These are phyloP conservation scores for Plebejus anna DNA, from an alignment of 2,888 invertebrate genomes.

Conservation along the genomic window DNA sequence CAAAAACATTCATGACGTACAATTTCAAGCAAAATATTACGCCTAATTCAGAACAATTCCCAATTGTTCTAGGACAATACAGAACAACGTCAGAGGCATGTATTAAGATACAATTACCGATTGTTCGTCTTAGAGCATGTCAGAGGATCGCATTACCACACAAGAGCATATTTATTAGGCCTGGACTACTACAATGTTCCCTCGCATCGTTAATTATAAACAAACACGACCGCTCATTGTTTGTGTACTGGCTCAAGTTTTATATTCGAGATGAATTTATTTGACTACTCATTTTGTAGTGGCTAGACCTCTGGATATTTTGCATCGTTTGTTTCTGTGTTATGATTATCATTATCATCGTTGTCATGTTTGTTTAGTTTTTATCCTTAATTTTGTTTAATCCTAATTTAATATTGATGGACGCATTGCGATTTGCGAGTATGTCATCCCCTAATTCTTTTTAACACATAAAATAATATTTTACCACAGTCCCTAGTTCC, in stretches of 20 bases:
- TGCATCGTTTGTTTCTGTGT: neutral
- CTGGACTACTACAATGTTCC: conserved; percentile 61
- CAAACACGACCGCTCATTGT: conserved; percentile 56
- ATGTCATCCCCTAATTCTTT: no score
- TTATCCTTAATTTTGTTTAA: neutral
- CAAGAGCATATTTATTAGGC: conserved; percentile 67
- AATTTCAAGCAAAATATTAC: conserved; percentile 12
- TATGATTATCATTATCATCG: neutral
- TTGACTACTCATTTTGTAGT: neutral
- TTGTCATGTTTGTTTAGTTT: neutral
- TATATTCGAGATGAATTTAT: conserved; percentile 12
- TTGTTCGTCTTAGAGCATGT: conserved; percentile 47
- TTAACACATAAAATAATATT: no score
- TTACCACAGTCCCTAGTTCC: no score
- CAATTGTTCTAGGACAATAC: conserved; percentile 27
- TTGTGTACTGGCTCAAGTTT: conserved; percentile 36
- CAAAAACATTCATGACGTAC: neutral
- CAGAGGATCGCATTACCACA: conserved; percentile 55
- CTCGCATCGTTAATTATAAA: conserved; percentile 72
- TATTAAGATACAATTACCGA: conserved; percentile 43
- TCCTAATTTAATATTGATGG: neutral
- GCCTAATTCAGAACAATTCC: conserved; percentile 26
- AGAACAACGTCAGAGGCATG: conserved; percentile 22
- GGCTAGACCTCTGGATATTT: neutral
- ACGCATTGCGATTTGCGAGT: no score